Conservation (phyloP, 2,797 vertebrate genomes). For the Poecilia wingei region DNA sequence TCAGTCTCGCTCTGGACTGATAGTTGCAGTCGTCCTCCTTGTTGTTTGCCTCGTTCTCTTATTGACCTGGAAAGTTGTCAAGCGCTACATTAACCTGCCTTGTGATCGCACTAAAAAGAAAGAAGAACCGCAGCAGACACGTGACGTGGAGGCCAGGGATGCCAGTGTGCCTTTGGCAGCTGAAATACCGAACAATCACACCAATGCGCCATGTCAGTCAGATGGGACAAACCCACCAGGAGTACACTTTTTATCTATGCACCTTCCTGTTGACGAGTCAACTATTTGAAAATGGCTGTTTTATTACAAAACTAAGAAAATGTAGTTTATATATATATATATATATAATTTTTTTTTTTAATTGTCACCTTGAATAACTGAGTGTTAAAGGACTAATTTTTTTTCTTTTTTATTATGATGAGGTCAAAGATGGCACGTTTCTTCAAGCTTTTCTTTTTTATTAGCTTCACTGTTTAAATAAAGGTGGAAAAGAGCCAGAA, state of each 20-base stretch:
- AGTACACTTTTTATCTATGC: slow-evolving; percentile 25
- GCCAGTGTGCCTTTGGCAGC: slow-evolving; percentile 26
- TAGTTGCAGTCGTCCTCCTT: slow-evolving; percentile 56
- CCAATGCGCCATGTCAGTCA: neutral
- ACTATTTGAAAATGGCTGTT: neutral
- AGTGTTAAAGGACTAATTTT: neutral
- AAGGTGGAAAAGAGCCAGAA: neutral
- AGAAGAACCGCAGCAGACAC: neutral
- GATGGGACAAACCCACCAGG: slow-evolving; percentile 7
- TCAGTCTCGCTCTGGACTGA: slow-evolving; percentile 52
- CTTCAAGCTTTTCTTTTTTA: neutral
- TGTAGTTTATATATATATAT: neutral
- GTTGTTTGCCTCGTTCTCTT: slow-evolving; percentile 63
- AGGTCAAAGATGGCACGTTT: neutral
- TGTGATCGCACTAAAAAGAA: slow-evolving; percentile 34
- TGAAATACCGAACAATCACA: slow-evolving; percentile 45
- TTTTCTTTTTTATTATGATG: neutral
- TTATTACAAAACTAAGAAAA: neutral
- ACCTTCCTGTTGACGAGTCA: slow-evolving; percentile 64
- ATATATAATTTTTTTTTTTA: too few species aligned
- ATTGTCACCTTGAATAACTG: neutral
- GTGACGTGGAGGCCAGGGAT: slow-evolving; percentile 3
- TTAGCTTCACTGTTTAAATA: neutral
- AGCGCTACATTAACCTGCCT: slow-evolving; percentile 66
- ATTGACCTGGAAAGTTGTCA: slow-evolving; percentile 78